phyloP scores from a whole-genome alignment of 2,113 vertebrate genomes.

The Centropus unirufus region DNA sequence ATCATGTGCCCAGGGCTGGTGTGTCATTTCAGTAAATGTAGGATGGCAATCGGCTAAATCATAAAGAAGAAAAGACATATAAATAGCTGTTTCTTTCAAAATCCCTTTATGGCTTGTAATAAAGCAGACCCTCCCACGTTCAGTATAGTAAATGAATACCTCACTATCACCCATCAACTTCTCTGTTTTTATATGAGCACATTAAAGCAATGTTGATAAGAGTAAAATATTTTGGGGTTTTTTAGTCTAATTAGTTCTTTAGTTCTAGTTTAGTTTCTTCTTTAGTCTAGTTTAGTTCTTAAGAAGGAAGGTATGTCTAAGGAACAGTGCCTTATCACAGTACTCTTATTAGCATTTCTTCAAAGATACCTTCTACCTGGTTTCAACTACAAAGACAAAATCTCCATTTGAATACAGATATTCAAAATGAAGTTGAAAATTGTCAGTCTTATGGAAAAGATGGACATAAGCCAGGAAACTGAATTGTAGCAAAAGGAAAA shows the following conservation, averaged over 20 bases:
- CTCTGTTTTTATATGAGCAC: background rate
- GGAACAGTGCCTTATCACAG: constrained; percentile 11
- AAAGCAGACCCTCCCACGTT: background rate
- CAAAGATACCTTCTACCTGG: constrained; percentile 42
- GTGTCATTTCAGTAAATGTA: background rate
- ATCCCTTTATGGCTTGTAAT: background rate
- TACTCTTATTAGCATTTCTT: constrained; percentile 61
- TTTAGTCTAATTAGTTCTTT: too few relatives aligned
- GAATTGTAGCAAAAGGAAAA: background rate
- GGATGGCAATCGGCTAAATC: background rate
- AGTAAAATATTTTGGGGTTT: constrained; percentile 38
- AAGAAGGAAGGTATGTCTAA: constrained; percentile 20
- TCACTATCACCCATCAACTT: background rate
- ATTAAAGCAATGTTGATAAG: constrained; percentile 54
- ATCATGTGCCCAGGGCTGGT: background rate
- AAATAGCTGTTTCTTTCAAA: constrained; percentile 23
- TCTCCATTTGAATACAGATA: constrained; percentile 56
- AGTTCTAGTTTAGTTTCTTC: too few relatives aligned
- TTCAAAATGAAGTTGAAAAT: constrained; percentile 23
- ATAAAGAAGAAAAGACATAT: background rate
- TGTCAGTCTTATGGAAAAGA: background rate
- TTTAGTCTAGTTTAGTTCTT: too few relatives aligned
- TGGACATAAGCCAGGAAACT: background rate
- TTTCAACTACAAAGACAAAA: constrained; percentile 47
- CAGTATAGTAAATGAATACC: background rate